Conservation (phyloP, 2,113 vertebrate species). For the Chlorodrepanis virens region DNA sequence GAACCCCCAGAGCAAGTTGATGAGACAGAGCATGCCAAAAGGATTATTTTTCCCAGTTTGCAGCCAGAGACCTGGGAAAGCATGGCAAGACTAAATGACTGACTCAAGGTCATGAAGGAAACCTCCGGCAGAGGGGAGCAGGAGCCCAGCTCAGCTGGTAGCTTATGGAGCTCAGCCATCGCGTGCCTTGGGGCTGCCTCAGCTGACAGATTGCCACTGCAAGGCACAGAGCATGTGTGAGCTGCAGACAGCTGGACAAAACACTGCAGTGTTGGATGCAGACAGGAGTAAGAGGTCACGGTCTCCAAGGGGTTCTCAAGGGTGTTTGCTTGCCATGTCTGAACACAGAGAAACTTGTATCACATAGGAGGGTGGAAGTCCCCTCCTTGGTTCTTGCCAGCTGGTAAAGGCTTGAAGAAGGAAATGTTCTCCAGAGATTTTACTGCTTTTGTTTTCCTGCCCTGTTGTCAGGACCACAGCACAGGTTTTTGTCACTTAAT, state of each 20-base stretch:
- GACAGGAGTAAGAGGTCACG: not conserved
- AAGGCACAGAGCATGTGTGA: not conserved
- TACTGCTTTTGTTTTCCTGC: not conserved
- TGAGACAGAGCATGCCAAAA: not conserved
- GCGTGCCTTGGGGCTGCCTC: not conserved
- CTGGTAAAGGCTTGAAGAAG: not conserved
- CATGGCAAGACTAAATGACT: not conserved
- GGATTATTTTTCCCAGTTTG: not conserved
- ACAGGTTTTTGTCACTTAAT: not conserved
- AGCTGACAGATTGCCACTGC: not conserved
- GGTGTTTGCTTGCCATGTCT: not conserved
- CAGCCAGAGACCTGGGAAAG: not conserved
- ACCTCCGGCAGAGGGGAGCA: constrained; percentile 8
- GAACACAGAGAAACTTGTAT: not conserved
- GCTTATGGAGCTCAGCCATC: not conserved
- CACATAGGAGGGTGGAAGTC: not conserved
- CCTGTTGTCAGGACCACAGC: not conserved
- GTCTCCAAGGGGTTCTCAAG: not conserved
- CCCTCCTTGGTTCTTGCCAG: not conserved
- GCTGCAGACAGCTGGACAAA: not conserved
- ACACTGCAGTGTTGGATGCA: not conserved
- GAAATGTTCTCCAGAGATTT: not conserved
- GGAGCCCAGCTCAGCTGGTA: constrained; percentile 15
- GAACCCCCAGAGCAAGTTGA: not conserved
- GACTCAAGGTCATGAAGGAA: not conserved